Conservation (phyloP, 2,113 vertebrate genomes). For the Synodontis membranacea region DNA sequence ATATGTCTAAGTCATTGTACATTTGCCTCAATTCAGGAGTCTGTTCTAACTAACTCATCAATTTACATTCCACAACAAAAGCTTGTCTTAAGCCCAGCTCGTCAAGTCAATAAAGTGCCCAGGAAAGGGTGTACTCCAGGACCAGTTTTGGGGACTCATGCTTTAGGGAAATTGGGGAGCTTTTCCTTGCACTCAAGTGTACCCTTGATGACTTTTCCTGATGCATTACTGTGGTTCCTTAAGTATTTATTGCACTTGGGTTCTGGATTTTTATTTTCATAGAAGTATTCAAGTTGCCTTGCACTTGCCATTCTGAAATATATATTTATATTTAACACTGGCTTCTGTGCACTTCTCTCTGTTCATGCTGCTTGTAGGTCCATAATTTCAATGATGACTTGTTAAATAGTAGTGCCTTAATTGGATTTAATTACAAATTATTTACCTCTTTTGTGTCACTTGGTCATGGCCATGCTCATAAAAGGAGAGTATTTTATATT, state of each 20-base stretch:
- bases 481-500: neutral
- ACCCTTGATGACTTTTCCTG: neutral
- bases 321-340: neutral
- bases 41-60: neutral
- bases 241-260: neutral
- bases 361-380: neutral
- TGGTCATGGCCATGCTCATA: neutral
- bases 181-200: neutral
- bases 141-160: too few species aligned
- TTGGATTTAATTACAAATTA: neutral
- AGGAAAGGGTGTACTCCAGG: neutral
- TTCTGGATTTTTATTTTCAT: slow-evolving; percentile 5
- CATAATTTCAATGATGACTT: neutral
- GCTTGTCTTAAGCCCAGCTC: neutral
- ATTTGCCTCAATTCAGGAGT: neutral
- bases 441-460: neutral
- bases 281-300: neutral
- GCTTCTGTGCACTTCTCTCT: neutral
- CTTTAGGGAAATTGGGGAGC: neutral
- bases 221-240: neutral
- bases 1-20: neutral
- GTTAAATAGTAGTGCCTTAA: too few species aligned
- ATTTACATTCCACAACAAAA: neutral
- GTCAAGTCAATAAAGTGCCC: neutral
- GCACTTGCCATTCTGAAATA: neutral